A percentile compares a stretch with the other conserved stretches of the same genome.
Evolutionary conservation across 2,113 vertebrate genomes (phyloP).

Genomic region (Vulpes lagopus): DNA sequence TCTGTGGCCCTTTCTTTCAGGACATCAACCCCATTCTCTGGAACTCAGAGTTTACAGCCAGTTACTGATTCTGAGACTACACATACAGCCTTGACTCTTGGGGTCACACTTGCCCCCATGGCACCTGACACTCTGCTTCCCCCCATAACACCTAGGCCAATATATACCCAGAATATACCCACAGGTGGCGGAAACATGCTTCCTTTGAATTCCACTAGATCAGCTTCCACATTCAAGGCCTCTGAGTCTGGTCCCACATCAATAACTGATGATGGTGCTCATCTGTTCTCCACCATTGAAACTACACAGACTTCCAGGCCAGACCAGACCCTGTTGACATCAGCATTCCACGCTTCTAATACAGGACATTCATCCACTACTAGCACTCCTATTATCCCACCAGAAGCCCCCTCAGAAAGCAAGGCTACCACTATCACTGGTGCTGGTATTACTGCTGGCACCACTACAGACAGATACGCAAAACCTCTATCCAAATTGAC

Average conservation of each 20-base stretch:
- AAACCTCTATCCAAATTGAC: constrained; percentile 23
- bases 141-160: neutral
- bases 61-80: neutral
- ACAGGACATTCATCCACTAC: constrained; percentile 1
- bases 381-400: neutral
- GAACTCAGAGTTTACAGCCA: constrained; percentile 27
- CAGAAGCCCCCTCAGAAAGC: neutral
- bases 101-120: neutral
- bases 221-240: neutral
- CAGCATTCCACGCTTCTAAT: constrained; percentile 7
- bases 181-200: neutral
- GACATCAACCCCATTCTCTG: neutral
- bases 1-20: constrained; percentile 29
- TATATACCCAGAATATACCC: neutral
- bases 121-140: neutral
- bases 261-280: neutral
- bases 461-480: neutral
- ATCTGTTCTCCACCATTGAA: constrained; percentile 22
- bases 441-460: neutral
- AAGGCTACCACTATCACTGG: neutral
- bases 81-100: neutral
- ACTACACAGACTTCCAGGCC: constrained; percentile 45
- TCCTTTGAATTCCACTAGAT: constrained; percentile 46
- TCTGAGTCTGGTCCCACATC: constrained; percentile 44
- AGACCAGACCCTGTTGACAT: constrained; percentile 9